Percentiles rank a stretch among this genome's conserved stretches.
These are phyloP conservation scores for Phlogophora meticulosa DNA, from an alignment of 2,888 invertebrate genomes.

Conservation along the genomic window DNA sequence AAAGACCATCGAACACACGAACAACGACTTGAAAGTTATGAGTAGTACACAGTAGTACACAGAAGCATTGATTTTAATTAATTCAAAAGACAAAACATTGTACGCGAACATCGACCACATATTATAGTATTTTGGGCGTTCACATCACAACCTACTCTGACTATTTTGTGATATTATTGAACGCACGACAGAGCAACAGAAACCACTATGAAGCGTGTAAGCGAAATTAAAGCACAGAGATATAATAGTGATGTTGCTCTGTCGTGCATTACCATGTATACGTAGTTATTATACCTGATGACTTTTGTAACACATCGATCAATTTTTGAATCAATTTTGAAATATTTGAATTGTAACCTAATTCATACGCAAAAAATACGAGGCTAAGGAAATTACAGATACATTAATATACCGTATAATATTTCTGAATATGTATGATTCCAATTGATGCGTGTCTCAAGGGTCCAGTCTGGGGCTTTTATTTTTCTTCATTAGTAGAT, in stretches of 20 bases:
- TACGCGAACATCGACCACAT: conserved; percentile 85
- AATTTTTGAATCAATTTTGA: not conserved
- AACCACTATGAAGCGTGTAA: conserved; percentile 70
- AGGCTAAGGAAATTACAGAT: not conserved
- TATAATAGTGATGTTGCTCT: conserved; percentile 63
- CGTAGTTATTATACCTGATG: not conserved
- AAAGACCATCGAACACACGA: conserved; percentile 6
- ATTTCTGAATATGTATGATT: not conserved
- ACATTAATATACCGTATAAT: not conserved
- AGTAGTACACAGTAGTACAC: too few species aligned
- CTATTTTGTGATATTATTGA: conserved; percentile 5
- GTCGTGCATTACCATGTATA: conserved; percentile 50
- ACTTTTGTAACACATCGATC: not conserved
- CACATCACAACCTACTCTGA: conserved; percentile 72
- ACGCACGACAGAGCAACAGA: conserved; percentile 66
- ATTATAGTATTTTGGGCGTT: conserved; percentile 73
- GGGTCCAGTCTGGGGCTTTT: conserved; percentile 1
- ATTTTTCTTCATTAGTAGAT: not conserved
- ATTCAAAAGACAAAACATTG: conserved; percentile 82
- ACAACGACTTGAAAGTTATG: conserved; percentile 14
- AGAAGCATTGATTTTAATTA: not conserved
- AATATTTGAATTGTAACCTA: too few species aligned
- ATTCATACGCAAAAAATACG: not conserved
- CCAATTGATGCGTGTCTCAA: conserved; percentile 7
- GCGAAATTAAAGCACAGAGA: conserved; percentile 67